Base-by-base conservation (phyloP, 1,140 invertebrate species). In the Elysia chlorotica region DNA sequence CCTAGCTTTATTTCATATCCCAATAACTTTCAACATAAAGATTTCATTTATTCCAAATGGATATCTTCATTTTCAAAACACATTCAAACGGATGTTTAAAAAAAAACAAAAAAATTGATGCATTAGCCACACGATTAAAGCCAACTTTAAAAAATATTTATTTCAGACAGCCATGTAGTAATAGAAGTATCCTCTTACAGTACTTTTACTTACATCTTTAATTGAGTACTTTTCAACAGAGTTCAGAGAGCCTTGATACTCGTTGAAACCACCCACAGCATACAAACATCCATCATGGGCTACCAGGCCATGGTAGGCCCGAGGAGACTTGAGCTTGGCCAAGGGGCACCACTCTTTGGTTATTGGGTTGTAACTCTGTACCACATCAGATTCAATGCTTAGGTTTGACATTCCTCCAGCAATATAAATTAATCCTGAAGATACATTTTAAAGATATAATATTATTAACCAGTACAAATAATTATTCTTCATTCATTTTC, bases 211-310 rank as follows among this genome's bases (percentile, higher is more conserved):
- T 87, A 94, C 93, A 84, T 94, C 91, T 83, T 94, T 92, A 85
- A 96, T 95, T 56, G 91, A 94, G 84, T 97, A 97, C 84, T 93
- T 89, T 87, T 97, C 96, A 2, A 96, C 95, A 21, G 93, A 93
- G 74, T 90, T 90, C 2, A 96, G 89, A 69, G 95, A 92, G 10
- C 76, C 77, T 80, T 93, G 91, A 74, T 92, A 91, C 78, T 92
- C 92, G 86, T 93, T 94, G 78, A 92, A 94, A 5, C 95, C 95
- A 23, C 95, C 95, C 67, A 96, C 92, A 38, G 95, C 94, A 85
- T 93, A 94, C 2, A 94, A 85, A 81, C 90, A 91, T 66, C 92
- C 92, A 86, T 95, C 93, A 21, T 95, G 87, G 62, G 96, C 92
- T 25, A 93, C 92, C 30, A 95, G 92, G 31, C 94, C 95, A 90